Conservation (phyloP, 2,113 vertebrate genomes). For the Loxodonta africana region DNA sequence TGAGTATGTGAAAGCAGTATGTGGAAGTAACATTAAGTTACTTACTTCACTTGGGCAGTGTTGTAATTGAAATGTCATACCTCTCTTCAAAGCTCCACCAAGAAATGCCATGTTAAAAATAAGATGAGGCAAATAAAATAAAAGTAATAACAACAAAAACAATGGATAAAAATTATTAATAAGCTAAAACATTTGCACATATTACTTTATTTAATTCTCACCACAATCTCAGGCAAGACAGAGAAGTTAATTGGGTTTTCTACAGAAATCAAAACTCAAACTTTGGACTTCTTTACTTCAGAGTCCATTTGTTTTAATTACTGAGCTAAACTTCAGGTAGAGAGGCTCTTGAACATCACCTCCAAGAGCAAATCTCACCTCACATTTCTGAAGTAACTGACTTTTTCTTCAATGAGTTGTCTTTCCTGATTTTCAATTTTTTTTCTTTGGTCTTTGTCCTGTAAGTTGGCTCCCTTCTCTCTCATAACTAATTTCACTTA, state of each 20-base stretch:
- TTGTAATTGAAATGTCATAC: not conserved
- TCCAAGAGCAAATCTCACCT: not conserved
- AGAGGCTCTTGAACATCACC: not conserved
- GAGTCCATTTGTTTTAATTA: not conserved
- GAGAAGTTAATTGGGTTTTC: not conserved
- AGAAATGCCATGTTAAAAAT: not conserved
- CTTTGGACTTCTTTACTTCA: not conserved
- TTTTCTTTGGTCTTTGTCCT: not conserved
- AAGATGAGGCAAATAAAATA: not conserved
- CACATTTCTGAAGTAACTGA: not conserved
- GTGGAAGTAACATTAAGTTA: not conserved
- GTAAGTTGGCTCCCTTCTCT: not conserved
- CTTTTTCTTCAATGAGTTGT: not conserved
- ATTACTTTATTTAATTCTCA: not conserved
- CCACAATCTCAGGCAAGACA: not conserved
- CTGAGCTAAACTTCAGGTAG: not conserved
- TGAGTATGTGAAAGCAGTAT: not conserved
- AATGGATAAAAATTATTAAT: not conserved
- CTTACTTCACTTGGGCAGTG: not conserved
- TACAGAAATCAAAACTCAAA: not conserved
- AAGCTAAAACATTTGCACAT: not conserved
- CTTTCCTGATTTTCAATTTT: not conserved
- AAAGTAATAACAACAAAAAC: not conserved
- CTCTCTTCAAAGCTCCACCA: not conserved
- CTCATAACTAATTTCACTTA: not conserved